Base-by-base conservation (phyloP, 2,797 vertebrate genomes). In the Chelmon rostratus region DNA sequence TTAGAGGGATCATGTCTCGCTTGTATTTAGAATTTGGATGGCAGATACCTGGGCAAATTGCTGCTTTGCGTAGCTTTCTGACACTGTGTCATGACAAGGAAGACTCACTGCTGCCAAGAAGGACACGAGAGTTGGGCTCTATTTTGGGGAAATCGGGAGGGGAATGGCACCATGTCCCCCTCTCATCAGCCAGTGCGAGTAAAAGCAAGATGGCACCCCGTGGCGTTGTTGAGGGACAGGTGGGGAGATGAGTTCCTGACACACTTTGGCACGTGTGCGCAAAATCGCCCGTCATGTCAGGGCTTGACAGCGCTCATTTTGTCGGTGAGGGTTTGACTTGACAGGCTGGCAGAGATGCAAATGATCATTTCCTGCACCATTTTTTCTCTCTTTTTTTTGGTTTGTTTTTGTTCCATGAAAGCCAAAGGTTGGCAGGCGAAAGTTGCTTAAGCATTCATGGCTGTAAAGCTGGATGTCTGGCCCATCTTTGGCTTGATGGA, bases 311-410 rank as follows among this genome's bases (percentile, higher is more conserved):
- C 63, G 88, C 79, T 95, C 90, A 83, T 91, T 95, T 93, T 94
- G 82, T 88, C 78, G 85, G 92, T 76, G 90, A 93, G 92, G 94
- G 83, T 85, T 91, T 79, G 91, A 90, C 86, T 78, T 94, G 90
- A 93, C 91, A 92, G 90, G 90, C 73, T 92, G 89, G 95, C 95
- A 92, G 92, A 93, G 93, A 95, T 91, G 82, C 90, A 96, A 96
- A 96, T 96, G 91, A 94, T 95, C 85, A 92, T 88, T 93, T 93
- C 94, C 92, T 82, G 84, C 88, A 89, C 92, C 83, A 76, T 87
- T 47, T 59, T 46, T 62, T 67, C 68, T 23, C 59, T 59, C 40
- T 68, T 42, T 31, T 69, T 76, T 87, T 47, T 50, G 40, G 58
- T 68, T 62, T 44, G 69, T 50, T 31, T 67, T 76, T 88, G 21